Conservation (phyloP, 2,113 vertebrate genomes). For the Thunnus maccoyii region DNA sequence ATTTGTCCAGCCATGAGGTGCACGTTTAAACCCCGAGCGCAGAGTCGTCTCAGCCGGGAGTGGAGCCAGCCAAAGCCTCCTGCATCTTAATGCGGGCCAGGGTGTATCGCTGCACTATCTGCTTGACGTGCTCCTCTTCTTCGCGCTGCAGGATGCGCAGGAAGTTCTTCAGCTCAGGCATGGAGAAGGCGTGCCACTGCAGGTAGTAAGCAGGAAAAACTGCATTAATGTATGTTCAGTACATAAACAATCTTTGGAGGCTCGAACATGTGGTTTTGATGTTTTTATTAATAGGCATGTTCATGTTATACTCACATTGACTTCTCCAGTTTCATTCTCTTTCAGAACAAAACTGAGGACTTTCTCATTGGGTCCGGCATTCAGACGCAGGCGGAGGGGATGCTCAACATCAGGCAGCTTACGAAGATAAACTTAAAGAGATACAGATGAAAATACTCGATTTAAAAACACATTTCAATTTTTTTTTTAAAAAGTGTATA, state of each 20-base stretch:
- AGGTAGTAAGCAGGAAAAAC: not conserved
- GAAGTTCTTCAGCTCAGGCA: conserved; percentile 95
- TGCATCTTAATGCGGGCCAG: conserved; percentile 90
- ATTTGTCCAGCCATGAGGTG: conserved; percentile 63
- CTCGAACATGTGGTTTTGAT: not conserved
- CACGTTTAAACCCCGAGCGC: conserved; percentile 47
- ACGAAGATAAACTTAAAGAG: conserved; percentile 88
- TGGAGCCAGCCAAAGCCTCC: conserved; percentile 86
- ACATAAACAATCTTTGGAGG: not conserved
- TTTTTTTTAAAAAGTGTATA: not conserved
- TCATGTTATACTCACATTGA: conserved; percentile 90
- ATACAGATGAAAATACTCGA: not conserved
- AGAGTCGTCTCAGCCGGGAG: conserved; percentile 85
- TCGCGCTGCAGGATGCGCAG: conserved; percentile 93
- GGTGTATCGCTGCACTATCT: conserved; percentile 90
- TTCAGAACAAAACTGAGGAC: conserved; percentile 92
- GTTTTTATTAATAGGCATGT: not conserved
- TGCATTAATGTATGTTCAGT: not conserved
- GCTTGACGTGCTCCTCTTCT: conserved; percentile 93
- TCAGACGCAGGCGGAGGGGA: conserved; percentile 90
- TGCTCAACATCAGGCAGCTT: conserved; percentile 91
- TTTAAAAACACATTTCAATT: not conserved
- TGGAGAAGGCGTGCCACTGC: conserved; percentile 96
- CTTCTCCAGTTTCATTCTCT: conserved; percentile 96
- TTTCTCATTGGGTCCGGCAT: conserved; percentile 92